These are phyloP conservation scores for Spea bombifrons DNA, from an alignment of 2,113 vertebrate genomes.

Conservation along the genomic window DNA sequence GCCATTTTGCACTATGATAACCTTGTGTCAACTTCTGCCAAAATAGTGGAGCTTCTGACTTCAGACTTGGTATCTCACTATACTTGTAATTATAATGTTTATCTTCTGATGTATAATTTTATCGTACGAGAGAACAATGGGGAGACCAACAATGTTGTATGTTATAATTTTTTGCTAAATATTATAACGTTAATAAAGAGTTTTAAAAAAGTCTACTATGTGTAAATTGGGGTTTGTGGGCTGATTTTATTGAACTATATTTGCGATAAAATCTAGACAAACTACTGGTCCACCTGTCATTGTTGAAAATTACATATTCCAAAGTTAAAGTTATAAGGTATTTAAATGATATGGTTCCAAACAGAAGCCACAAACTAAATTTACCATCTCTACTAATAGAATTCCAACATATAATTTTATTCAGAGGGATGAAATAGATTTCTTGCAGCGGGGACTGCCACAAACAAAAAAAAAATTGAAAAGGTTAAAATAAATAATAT, in stretches of 20 bases:
- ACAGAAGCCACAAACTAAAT: background rate
- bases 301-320: conserved; percentile 50
- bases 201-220: conserved; percentile 52
- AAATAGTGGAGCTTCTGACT: no score
- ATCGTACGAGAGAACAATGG: no score
- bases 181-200: no score
- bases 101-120: no score
- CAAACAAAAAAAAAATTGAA: conserved; percentile 32
- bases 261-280: conserved; percentile 55
- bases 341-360: conserved; percentile 54
- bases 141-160: no score
- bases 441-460: background rate
- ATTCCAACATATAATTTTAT: background rate
- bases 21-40: no score
- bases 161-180: no score
- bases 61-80: no score
- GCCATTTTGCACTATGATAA: no score
- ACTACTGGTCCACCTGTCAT: conserved; percentile 52
- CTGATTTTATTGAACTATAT: conserved; percentile 52
- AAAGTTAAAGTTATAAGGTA: conserved; percentile 51
- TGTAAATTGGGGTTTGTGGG: conserved; percentile 47
- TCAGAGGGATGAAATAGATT: background rate
- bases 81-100: no score
- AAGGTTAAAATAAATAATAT: background rate
- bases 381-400: background rate